Evolutionary conservation across 2,888 invertebrate species (phyloP), one percentile per base, ranked within the genome.

Genomic region (Xanthorhoe spadicearia): DNA sequence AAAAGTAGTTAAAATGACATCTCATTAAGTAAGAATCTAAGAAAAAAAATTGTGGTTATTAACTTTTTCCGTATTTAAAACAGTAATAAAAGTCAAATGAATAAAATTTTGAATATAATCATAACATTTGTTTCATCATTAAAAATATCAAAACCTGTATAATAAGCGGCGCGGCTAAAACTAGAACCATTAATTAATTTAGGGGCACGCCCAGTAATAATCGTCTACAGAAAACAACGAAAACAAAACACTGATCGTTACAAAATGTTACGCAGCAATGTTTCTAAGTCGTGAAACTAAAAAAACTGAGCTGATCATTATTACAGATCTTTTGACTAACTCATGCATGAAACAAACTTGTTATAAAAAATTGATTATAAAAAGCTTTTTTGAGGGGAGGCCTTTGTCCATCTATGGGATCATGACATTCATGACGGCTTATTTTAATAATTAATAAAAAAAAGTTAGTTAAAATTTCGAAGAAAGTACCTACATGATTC

Each of bases 101-200:
- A 15, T 15, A 46, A 46, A 46, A 46, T 6, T n/a, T n/a, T 46
- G 15, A 5, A 10, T n/a, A 15, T n/a, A 6, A 15, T 15, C 46
- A 46, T n/a, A n/a, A 15, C 2, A 48, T 48, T 48, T 48, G 15
- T 48, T 48, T 48, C 23, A 58, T n/a, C 15, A 48, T 53, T 28
- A 57, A 49, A 65, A 48, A 61, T 49, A 59, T 23, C 9, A 61
- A 60, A 58, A 54, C 54, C 59, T 23, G 64, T 54, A 23, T 18
- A n/a, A 17, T 15, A 46, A 56, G 38, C 38, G n/a, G 46, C 52
- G 8, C 59, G 4, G 8, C 49, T 19, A 19, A 15, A 66, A 66
- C 59, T 59, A 61, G 55, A 53, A 38, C 48, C 49, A 70, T 67
- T 68, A 64, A 62, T 69, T 68, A 64, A 66, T 66, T 72, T 69